Evolutionary conservation across 1,140 invertebrate genomes (phyloP).

Genomic region (Drosophila littoralis): DNA sequence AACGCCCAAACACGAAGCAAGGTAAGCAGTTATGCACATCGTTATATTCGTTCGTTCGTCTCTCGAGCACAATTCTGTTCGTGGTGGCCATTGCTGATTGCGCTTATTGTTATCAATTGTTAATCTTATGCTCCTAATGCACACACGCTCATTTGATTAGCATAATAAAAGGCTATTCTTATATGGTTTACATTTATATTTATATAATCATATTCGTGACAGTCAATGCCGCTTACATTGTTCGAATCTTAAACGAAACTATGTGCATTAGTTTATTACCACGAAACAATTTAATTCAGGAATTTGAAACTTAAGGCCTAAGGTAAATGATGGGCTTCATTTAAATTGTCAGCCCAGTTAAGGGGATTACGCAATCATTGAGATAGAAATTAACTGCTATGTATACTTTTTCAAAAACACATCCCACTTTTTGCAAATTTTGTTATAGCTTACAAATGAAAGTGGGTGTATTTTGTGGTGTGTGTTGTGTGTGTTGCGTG

Average conservation of each 20-base stretch:
- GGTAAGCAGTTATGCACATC: neutral
- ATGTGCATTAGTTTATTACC: neutral
- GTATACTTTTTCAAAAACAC: slow-evolving; percentile 5
- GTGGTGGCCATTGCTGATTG: too few relatives aligned
- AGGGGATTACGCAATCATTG: slow-evolving; percentile 8
- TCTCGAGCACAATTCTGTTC: too few relatives aligned
- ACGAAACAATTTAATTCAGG: slow-evolving; percentile 5
- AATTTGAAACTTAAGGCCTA: slow-evolving; percentile 9
- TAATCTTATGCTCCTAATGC: too few relatives aligned
- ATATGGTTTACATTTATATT: neutral
- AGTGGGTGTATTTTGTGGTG: neutral
- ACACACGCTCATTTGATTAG: too few relatives aligned
- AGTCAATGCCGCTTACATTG: neutral
- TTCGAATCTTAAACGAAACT: neutral
- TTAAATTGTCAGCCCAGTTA: slow-evolving; percentile 6
- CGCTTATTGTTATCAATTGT: too few relatives aligned
- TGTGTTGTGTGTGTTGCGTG: neutral
- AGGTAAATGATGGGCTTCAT: neutral
- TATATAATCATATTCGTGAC: neutral
- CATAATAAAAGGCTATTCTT: too few relatives aligned
- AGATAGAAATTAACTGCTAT: slow-evolving; percentile 16
- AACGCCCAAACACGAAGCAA: too few relatives aligned
- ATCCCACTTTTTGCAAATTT: neutral
- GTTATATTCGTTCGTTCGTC: too few relatives aligned
- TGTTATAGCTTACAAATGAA: neutral